Evolutionary conservation across 2,888 invertebrate species (phyloP), one percentile per base, ranked within the genome.

Genomic region (Seira sanloemensis): DNA sequence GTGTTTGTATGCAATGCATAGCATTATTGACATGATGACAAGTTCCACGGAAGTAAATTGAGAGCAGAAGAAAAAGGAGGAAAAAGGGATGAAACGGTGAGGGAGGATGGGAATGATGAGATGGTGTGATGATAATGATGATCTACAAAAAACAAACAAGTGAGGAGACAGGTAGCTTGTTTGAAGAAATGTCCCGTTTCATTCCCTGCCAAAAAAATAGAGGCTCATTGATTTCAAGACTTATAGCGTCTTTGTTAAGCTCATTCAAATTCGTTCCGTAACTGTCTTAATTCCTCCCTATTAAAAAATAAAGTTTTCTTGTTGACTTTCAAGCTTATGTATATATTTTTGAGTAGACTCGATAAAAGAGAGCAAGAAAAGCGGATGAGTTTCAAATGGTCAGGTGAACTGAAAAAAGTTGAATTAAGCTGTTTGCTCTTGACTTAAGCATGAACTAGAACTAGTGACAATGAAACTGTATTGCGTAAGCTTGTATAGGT

Each of bases 201-300:
- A 58, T 12, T 18, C 58, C 5, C 58, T 58, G 58, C 58, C 9
- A 12, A 58, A 58, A 58, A 58, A 12, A 58, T 37, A 9, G 58
- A 58, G 7, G n/a, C 18, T 58, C 58, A 58, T 58, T 58, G 58
- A 58, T 58, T 58, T 58, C 58, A 58, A 58, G 58, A 58, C 58
- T 58, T 58, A 58, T 58, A 5, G 7, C 58, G 9, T 58, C n/a
- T 58, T 58, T 58, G 58, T 58, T 58, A 9, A 18, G 9, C 58
- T 58, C 58, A 58, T 58, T 58, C 58, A 58, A 23, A 82, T 82
- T 82, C 82, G 82, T 82, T 82, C 77, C 82, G 37, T 82, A 82
- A 82, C 82, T 82, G 82, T 82, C 82, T 82, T 82, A 71, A 75
- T 80, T 80, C 80, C 74, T 74, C 58, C 19, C 67, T 58, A 58